Evolutionary conservation across 1,140 invertebrate genomes (phyloP).

Genomic region (Leptinotarsa texana): DNA sequence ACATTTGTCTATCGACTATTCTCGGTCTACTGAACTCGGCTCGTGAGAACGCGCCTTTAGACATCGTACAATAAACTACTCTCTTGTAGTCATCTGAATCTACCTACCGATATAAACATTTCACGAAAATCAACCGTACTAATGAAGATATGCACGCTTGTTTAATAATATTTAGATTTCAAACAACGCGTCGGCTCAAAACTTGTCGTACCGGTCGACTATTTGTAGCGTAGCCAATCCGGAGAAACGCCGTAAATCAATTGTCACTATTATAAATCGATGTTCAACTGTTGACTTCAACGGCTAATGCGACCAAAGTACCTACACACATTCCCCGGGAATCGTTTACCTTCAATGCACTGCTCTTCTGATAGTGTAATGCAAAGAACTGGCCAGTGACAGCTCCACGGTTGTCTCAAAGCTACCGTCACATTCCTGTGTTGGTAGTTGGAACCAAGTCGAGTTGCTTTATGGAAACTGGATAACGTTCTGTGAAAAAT

Average conservation of each 20-base stretch:
- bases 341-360: constrained; percentile 48
- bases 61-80: too few relatives aligned
- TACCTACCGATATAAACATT: too few relatives aligned
- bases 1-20: too few relatives aligned
- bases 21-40: too few relatives aligned
- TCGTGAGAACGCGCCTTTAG: too few relatives aligned
- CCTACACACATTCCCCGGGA: constrained; percentile 53
- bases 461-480: too few relatives aligned
- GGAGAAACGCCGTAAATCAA: constrained; percentile 53
- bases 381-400: constrained; percentile 9
- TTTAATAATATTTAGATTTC: constrained; percentile 23
- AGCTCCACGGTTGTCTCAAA: not conserved
- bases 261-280: constrained; percentile 57
- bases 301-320: constrained; percentile 53
- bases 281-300: constrained; percentile 53
- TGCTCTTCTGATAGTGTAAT: constrained; percentile 15
- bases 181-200: constrained; percentile 14
- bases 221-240: constrained; percentile 42
- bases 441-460: too few relatives aligned
- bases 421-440: not conserved
- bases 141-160: not conserved
- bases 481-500: too few relatives aligned
- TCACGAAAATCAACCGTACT: not conserved
- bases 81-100: too few relatives aligned
- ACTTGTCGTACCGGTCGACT: constrained; percentile 12